phyloP scores from a whole-genome alignment of 2,797 vertebrate species.

The Coracias cyanogaster region DNA sequence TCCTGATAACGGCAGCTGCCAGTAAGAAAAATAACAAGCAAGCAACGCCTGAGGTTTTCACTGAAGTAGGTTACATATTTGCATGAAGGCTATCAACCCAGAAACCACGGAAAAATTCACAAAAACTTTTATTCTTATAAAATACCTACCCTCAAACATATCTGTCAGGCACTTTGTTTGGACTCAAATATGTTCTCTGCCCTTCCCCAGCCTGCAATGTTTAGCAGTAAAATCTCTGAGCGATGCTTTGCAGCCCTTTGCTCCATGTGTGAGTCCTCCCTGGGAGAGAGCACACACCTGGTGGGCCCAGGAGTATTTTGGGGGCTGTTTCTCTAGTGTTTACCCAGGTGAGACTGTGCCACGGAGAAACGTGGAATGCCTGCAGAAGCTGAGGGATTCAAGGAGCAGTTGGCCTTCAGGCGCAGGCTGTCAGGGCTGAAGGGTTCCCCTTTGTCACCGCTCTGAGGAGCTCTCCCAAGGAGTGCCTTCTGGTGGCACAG shows the following conservation, averaged over 20 bases:
- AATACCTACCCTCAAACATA: not conserved
- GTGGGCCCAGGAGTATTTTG: fast-evolving
- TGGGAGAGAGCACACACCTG: not conserved
- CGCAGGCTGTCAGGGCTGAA: not conserved
- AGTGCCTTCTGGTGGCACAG: not conserved
- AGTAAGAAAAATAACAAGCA: constrained; percentile 31
- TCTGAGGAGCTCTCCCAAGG: not conserved
- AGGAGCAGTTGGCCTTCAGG: not conserved
- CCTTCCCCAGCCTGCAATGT: not conserved
- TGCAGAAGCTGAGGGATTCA: not conserved
- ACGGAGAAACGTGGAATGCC: not conserved
- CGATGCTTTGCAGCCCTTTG: not conserved
- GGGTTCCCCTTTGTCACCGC: not conserved
- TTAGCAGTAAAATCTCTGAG: not conserved
- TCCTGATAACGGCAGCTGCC: not conserved
- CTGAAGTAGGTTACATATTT: constrained; percentile 32
- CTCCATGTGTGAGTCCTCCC: fast-evolving
- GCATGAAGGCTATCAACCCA: constrained; percentile 23
- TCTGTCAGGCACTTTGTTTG: not conserved
- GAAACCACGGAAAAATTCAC: not conserved
- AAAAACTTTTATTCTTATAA: not conserved
- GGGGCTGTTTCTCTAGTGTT: not conserved
- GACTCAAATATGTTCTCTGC: not conserved
- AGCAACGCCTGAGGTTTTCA: constrained; percentile 25
- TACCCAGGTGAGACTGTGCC: not conserved